Evolutionary conservation across 2,797 vertebrate species (phyloP).

Genomic region (Peromyscus attwateri): DNA sequence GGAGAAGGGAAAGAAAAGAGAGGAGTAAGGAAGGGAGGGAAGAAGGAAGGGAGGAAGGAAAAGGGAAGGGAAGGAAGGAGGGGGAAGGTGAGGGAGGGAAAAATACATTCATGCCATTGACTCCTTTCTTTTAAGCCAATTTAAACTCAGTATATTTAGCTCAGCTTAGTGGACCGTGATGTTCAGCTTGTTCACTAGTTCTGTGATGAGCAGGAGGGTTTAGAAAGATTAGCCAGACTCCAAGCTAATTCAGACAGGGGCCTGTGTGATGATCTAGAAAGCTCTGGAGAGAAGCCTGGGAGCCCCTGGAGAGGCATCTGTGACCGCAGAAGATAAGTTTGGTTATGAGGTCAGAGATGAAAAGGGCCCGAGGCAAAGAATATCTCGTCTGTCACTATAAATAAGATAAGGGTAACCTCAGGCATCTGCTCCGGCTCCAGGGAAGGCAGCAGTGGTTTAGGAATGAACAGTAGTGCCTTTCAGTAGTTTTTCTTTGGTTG

Average conservation of each 20-base stretch:
- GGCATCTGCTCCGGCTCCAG: background rate
- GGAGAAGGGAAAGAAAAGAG: background rate
- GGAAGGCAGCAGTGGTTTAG: background rate
- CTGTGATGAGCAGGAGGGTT: background rate
- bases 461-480: background rate
- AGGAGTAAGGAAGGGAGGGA: no score
- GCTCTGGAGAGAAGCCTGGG: background rate
- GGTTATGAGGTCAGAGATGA: constrained; percentile 47
- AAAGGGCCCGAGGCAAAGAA: background rate
- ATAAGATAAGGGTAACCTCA: background rate
- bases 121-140: constrained; percentile 16
- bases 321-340: background rate
- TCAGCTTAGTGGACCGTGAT: background rate
- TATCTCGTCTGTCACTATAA: constrained; percentile 28
- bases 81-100: no score
- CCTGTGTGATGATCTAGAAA: background rate
- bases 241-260: background rate
- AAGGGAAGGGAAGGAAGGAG: background rate
- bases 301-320: background rate
- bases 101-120: background rate
- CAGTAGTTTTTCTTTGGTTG: background rate
- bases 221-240: background rate
- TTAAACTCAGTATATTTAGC: background rate
- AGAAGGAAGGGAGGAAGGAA: rapidly evolving
- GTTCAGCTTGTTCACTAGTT: background rate